Percentiles rank a stretch among this genome's conserved stretches.
Conservation (phyloP, 2,113 vertebrate genomes). For the Patagioenas fasciata region DNA sequence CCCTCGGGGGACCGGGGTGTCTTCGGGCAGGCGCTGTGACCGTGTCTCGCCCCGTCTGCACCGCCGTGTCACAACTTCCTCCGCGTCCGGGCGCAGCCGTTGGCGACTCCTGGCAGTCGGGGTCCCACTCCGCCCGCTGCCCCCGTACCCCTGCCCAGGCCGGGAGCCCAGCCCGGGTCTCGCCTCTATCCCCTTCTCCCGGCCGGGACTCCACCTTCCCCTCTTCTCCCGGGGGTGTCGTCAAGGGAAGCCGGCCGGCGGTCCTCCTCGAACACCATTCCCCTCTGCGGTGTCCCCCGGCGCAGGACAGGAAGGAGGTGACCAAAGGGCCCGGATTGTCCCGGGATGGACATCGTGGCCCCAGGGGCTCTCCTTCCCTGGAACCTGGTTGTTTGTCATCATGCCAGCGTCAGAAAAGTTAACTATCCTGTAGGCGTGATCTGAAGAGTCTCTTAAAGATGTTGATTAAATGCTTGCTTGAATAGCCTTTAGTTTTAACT, state of each 20-base stretch:
- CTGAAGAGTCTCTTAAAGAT: accelerated
- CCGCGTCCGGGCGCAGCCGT: background rate
- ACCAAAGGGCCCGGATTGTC: background rate
- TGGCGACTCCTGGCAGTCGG: background rate
- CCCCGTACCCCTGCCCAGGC: background rate
- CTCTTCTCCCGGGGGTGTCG: background rate
- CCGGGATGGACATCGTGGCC: background rate
- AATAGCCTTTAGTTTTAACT: background rate
- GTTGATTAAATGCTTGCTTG: too few relatives aligned
- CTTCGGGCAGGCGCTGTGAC: background rate
- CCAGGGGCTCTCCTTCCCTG: too few relatives aligned
- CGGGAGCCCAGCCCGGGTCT: background rate
- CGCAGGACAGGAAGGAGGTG: background rate
- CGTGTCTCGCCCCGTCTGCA: background rate
- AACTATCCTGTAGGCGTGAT: accelerated
- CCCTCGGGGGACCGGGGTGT: too few relatives aligned
- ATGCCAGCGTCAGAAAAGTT: background rate
- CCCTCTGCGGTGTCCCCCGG: background rate
- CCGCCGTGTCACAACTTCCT: background rate
- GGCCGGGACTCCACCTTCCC: background rate
- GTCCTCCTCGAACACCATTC: background rate
- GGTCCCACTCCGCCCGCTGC: background rate
- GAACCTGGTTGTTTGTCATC: accelerated
- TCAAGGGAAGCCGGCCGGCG: accelerated
- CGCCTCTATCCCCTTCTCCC: background rate